Evolutionary conservation across 2,888 invertebrate genomes (phyloP).

Genomic region (Ophion slaviceki): DNA sequence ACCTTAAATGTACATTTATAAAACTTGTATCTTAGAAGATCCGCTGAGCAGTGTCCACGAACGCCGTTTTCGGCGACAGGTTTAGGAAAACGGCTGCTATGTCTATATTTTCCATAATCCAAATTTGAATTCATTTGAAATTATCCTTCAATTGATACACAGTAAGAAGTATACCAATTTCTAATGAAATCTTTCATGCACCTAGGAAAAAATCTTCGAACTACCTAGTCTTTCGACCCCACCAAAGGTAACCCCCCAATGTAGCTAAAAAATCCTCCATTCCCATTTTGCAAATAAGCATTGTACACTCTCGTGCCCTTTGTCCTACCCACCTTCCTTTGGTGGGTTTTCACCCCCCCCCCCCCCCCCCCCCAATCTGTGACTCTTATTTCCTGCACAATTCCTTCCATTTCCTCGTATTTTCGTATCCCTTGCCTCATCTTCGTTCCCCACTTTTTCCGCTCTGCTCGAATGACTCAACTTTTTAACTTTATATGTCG

Average conservation of each 20-base stretch:
- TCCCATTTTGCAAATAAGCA: not conserved
- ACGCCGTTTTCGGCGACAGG: too few species aligned
- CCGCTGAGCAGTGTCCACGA: too few species aligned
- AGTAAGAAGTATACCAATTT: too few species aligned
- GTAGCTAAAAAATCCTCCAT: not conserved
- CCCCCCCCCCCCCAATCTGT: not conserved
- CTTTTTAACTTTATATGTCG: conserved; percentile 39
- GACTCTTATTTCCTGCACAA: not conserved
- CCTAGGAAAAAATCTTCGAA: too few species aligned
- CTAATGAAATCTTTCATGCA: too few species aligned
- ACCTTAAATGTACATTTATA: too few species aligned
- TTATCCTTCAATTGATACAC: too few species aligned
- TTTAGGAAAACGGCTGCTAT: too few species aligned
- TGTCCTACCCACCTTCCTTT: not conserved
- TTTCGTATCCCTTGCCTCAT: not conserved
- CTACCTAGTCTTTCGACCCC: not conserved
- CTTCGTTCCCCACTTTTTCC: not conserved
- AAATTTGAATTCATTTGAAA: too few species aligned
- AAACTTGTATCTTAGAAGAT: too few species aligned
- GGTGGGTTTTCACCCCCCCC: not conserved
- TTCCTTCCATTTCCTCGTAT: not conserved
- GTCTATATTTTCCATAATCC: too few species aligned
- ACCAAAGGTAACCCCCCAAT: not conserved
- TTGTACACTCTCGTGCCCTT: not conserved
- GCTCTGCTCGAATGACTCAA: conserved; percentile 27